Evolutionary conservation across 2,797 vertebrate genomes (phyloP).

Genomic region (Cygnus olor): DNA sequence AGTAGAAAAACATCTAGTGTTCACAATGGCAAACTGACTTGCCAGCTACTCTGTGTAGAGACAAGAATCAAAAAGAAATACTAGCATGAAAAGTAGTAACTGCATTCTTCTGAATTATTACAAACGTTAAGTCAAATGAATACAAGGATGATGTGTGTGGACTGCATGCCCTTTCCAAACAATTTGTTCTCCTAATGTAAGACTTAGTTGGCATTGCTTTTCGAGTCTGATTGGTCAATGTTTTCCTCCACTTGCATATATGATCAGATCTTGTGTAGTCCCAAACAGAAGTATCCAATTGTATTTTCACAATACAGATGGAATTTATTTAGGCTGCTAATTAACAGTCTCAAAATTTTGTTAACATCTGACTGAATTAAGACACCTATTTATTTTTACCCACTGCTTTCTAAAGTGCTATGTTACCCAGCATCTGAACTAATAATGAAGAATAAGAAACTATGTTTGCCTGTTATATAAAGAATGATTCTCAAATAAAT

Average conservation of each 20-base stretch:
- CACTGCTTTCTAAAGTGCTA: neutral
- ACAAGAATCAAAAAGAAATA: neutral
- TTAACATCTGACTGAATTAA: neutral
- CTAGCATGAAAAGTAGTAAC: neutral
- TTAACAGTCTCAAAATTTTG: neutral
- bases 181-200: neutral
- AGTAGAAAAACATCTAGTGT: neutral
- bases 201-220: neutral
- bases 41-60: neutral
- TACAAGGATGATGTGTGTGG: neutral
- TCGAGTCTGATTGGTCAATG: neutral
- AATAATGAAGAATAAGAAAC: neutral
- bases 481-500: too few species aligned
- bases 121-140: neutral
- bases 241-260: neutral
- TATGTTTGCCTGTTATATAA: neutral
- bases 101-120: neutral
- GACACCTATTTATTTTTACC: neutral
- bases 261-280: neutral
- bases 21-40: neutral
- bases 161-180: neutral
- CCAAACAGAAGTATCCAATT: neutral
- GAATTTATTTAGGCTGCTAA: neutral
- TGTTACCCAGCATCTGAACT: neutral
- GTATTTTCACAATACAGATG: neutral